Percentiles rank a stretch among this genome's conserved stretches.
Evolutionary conservation across 2,797 vertebrate genomes (phyloP).

Genomic region (Centropyge bicolor): DNA sequence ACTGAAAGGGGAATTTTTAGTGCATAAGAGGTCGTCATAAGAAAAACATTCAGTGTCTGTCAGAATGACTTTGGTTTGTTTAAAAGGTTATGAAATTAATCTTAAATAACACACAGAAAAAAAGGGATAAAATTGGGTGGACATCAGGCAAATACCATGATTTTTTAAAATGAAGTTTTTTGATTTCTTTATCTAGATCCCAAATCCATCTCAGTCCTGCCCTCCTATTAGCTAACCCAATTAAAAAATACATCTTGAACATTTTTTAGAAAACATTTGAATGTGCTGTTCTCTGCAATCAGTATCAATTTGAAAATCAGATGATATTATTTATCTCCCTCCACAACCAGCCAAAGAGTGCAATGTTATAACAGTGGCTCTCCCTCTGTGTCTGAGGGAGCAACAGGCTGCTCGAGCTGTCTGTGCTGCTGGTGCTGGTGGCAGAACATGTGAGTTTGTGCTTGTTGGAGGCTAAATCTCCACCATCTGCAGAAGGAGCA

Average conservation of each 20-base stretch:
- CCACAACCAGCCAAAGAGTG: background rate
- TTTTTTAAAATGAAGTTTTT: background rate
- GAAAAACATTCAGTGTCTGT: background rate
- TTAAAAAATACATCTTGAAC: background rate
- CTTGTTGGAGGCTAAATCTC: slow-evolving; percentile 13
- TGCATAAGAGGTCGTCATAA: background rate
- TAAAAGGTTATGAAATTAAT: background rate
- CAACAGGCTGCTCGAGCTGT: background rate
- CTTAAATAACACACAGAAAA: background rate
- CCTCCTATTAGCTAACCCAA: background rate
- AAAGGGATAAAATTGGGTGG: background rate
- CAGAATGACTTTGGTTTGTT: background rate
- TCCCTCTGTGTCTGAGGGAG: background rate
- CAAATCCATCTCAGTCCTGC: background rate
- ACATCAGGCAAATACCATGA: background rate
- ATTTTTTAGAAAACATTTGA: background rate
- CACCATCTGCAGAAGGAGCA: slow-evolving; percentile 29
- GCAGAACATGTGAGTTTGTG: slow-evolving; percentile 13
- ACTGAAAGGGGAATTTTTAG: background rate
- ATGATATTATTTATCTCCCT: slow-evolving; percentile 2
- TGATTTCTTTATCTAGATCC: background rate
- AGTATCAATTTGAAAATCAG: slow-evolving; percentile 2
- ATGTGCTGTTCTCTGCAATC: slow-evolving; percentile 18
- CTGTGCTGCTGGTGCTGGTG: background rate
- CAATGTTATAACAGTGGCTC: background rate